Evolutionary conservation across 2,888 invertebrate species (phyloP).

Genomic region (Perizoma affinitatum): DNA sequence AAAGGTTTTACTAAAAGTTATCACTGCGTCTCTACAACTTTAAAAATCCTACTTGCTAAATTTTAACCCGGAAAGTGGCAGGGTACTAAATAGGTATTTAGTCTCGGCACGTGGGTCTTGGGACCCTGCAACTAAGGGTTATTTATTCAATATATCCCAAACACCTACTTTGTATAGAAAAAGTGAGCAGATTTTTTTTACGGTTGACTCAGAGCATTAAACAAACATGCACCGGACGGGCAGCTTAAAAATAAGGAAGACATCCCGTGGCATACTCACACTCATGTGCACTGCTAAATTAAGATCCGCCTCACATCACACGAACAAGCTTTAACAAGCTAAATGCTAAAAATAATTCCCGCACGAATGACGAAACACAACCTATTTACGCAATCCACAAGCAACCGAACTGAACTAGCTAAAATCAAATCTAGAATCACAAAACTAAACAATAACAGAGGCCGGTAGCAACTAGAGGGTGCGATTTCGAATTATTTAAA

Average conservation of each 20-base stretch:
- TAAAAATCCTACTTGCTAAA: too few relatives aligned
- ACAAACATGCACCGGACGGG: conserved; percentile 47
- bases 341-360: conserved; percentile 78
- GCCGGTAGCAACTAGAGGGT: conserved; percentile 40
- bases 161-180: background rate
- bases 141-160: too few relatives aligned
- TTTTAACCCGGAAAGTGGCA: too few relatives aligned
- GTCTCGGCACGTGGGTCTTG: too few relatives aligned
- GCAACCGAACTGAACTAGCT: conserved; percentile 35
- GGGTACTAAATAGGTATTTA: too few relatives aligned
- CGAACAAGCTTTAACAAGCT: conserved; percentile 78
- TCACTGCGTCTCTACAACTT: too few relatives aligned
- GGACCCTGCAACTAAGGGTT: too few relatives aligned
- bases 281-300: conserved; percentile 76
- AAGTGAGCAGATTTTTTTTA: background rate
- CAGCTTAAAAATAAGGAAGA: conserved; percentile 70
- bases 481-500: conserved; percentile 50
- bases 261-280: conserved; percentile 71
- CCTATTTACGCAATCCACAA: conserved; percentile 59
- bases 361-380: conserved; percentile 73
- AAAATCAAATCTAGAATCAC: conserved; percentile 31
- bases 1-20: too few relatives aligned
- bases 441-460: conserved; percentile 46
- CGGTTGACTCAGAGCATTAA: conserved; percentile 22
- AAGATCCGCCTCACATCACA: conserved; percentile 76